Evolutionary conservation across 2,797 vertebrate species (phyloP), one percentile per base, ranked within the genome.

Genomic region (Propithecus deckenii): DNA sequence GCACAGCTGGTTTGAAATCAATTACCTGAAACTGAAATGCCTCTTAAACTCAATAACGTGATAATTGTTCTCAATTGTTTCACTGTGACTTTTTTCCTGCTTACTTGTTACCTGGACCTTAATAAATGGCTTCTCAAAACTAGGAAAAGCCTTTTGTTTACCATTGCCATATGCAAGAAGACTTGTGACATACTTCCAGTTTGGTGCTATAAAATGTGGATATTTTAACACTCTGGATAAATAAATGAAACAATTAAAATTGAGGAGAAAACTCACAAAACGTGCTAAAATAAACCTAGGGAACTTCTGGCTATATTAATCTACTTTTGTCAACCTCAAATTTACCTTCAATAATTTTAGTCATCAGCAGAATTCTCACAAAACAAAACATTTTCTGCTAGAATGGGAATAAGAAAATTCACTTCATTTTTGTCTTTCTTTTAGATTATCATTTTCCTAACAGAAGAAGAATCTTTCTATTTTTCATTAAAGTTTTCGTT

Each of bases 11-110:
- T 93, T 98, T 94, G 81, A 95, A 96, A 97, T 95, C 93, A 97
- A 95, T 97, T 95, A 96, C 87, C 92, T 81, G 50, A 93, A 93
- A 69, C 72, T 93, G 84, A 95, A 96, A 93, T 55, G 50, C 72
- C 94, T 97, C 95, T 97, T 63, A 79, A 93, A 95, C 72, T 98
- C 95, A 96, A 5, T 97, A 97, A 95, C 90, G 76, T 92, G 72
- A 86, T 92, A 95, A 97, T 95, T 96, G 85, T 78, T 96, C 76
- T 94, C 96, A 96, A 97, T 95, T 96, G 86, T 97, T 97, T 97
- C 63, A 43, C 76, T 86, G 61, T 95, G 81, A 94, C 75, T 91
- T 94, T 89, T 92, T 94, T 91, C 23, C 41, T 94, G 41, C 38
- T 69, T 79, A 9, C 41, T 76, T 80, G 43, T 92, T 95, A 89